Base-by-base conservation (phyloP, 2,113 vertebrate genomes). In the Thinocorus orbignyianus region DNA sequence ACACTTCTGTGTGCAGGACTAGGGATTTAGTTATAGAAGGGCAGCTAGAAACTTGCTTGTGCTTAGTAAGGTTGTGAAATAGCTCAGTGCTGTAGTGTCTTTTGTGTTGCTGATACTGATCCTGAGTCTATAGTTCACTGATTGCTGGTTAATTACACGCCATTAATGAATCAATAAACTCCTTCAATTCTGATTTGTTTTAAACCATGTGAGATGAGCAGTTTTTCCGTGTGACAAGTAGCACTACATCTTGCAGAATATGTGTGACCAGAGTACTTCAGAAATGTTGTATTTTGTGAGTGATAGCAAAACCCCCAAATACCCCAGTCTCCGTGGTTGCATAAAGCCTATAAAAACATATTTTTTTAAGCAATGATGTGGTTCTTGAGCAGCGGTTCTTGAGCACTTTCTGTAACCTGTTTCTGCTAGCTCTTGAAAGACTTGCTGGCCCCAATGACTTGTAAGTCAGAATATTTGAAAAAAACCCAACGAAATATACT, bases 1-100 rank as follows among this genome's bases (percentile, higher is more conserved):
- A 1, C 1, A 1, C 30, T 4, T 68, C 46, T 83, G 18, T 2
- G 0, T 0, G 0, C 26, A 4, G 22, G 26, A 1, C 4, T 9
- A 70, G 17, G 17, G 24, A 7, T 86, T 82, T 49, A 58, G 3
- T 4, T 79, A 10, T 33, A 22, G 51, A 71, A 85, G 18, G 4
- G 12, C n/a, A 26, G 19, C 18, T 94, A 33, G 60, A 65, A 78
- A 84, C 12, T 16, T 65, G 23, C 10, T 13, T 52, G 35, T 22
- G 3, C 0, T 2, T 74, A 13, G 11, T 20, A 64, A 52, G 33
- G 16, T 76, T 80, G 70, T 44, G 9, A 65, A 60, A 13, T 35
- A 69, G 42, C 42, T 35, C 9, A 8, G 23, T 14, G 30, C 49
- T 41, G 62, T 30, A 33, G 4, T 52, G 58, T 83, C 35, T 15